Percentiles rank a stretch among this genome's conserved stretches.
These are phyloP conservation scores for Cyclopterus lumpus DNA, from an alignment of 2,797 vertebrate genomes.

Conservation along the genomic window DNA sequence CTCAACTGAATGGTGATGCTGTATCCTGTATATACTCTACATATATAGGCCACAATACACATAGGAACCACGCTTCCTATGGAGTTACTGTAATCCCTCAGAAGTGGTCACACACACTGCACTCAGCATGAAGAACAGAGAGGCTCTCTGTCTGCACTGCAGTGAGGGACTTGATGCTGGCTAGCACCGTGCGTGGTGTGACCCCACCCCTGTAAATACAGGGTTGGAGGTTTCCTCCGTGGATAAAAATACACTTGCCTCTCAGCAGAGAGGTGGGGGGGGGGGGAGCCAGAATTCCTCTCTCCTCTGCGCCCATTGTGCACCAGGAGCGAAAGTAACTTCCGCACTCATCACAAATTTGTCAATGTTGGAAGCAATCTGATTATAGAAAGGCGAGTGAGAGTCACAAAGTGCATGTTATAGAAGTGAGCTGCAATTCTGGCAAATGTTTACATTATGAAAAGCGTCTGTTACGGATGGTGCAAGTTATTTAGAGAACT, in stretches of 20 bases:
- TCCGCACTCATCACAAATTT: conserved; percentile 11
- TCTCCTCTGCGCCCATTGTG: conserved; percentile 55
- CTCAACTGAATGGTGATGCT: conserved; percentile 21
- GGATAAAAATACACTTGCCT: conserved; percentile 81
- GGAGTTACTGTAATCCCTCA: conserved; percentile 56
- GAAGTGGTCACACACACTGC: conserved; percentile 57
- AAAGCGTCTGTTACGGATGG: background rate
- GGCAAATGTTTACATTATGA: background rate
- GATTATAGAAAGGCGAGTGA: background rate
- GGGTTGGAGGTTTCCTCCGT: conserved; percentile 81
- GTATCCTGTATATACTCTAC: conserved; percentile 23
- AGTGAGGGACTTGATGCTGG: conserved; percentile 66
- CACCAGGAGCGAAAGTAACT: conserved; percentile 25
- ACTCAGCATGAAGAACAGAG: conserved; percentile 60
- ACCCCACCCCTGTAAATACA: conserved; percentile 86
- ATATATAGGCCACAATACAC: conserved; percentile 40
- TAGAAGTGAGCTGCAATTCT: background rate
- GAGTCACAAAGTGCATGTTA: background rate
- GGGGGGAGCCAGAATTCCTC: conserved; percentile 50
- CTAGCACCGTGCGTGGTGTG: conserved; percentile 70
- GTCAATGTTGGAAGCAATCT: background rate
- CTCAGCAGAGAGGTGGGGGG: conserved; percentile 57
- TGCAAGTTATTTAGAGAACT: background rate
- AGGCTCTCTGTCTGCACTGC: conserved; percentile 67
- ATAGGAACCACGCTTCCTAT: conserved; percentile 57